Percentiles rank a stretch among this genome's conserved stretches.
These are phyloP conservation scores for Microtus richardsoni DNA, from an alignment of 2,113 vertebrate species.

Conservation along the genomic window DNA sequence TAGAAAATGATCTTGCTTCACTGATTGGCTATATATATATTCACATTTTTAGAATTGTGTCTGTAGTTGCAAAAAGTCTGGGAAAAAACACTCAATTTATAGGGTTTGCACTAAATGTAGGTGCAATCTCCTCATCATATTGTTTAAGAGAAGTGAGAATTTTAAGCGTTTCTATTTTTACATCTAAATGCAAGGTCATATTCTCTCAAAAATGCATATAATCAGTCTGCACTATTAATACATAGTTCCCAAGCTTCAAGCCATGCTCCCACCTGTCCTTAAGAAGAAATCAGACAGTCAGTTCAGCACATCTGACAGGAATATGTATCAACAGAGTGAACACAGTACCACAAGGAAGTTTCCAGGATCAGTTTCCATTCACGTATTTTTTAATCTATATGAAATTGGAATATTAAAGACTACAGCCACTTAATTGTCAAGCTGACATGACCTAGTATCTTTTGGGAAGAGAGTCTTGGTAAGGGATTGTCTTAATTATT, in stretches of 20 bases:
- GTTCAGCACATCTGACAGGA: not conserved
- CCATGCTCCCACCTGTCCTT: not conserved
- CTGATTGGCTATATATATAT: not conserved
- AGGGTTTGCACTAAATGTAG: not conserved
- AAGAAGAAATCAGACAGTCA: not conserved
- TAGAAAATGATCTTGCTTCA: not conserved
- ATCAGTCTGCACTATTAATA: not conserved
- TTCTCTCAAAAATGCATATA: not conserved
- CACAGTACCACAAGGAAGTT: not conserved
- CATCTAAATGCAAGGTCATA: not conserved
- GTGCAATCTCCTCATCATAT: not conserved
- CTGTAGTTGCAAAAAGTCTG: not conserved
- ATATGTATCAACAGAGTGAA: not conserved
- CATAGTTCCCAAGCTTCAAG: not conserved
- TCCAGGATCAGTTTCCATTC: not conserved
- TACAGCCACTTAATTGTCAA: not conserved
- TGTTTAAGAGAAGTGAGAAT: not conserved
- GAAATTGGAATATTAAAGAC: not conserved
- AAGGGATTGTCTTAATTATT: not conserved
- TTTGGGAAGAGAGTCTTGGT: not conserved
- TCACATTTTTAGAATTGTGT: not conserved
- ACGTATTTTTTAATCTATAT: not conserved
- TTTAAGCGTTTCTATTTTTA: conserved; percentile 1
- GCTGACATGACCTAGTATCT: not conserved
- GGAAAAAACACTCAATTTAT: not conserved